phyloP scores from a whole-genome alignment of 2,797 vertebrate genomes.

The Pyrocephalus nanus region DNA sequence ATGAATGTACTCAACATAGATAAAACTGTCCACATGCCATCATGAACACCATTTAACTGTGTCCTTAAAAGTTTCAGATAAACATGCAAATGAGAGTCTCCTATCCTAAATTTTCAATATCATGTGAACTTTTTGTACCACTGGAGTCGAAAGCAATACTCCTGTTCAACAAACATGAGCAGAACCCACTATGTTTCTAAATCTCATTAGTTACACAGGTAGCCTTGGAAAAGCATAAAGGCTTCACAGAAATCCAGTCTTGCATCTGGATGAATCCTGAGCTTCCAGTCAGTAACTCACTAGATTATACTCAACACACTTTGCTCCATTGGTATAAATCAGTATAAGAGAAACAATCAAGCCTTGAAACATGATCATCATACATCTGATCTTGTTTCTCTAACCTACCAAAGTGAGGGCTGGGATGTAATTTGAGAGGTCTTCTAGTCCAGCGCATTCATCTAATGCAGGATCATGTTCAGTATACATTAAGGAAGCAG shows the following conservation, averaged over 20 bases:
- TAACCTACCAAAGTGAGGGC: background rate
- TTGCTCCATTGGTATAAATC: background rate
- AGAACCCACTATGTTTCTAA: background rate
- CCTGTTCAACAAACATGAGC: background rate
- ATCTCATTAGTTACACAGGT: background rate
- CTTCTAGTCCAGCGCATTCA: accelerated
- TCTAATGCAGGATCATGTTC: background rate
- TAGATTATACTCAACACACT: background rate
- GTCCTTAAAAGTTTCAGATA: background rate
- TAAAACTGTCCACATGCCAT: background rate
- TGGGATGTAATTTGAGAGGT: slow-evolving; percentile 9
- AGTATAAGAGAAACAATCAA: background rate
- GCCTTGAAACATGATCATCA: background rate
- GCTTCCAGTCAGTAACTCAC: background rate
- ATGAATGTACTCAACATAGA: background rate
- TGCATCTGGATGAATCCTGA: background rate
- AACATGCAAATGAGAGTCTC: background rate
- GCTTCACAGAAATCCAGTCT: background rate
- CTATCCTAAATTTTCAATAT: background rate
- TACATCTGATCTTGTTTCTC: background rate
- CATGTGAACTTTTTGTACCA: background rate
- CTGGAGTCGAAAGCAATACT: background rate
- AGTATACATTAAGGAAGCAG: background rate
- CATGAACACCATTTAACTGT: background rate
- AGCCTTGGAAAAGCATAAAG: background rate